Evolutionary conservation across 2,113 vertebrate species (phyloP).

Genomic region (Falco punctatus): DNA sequence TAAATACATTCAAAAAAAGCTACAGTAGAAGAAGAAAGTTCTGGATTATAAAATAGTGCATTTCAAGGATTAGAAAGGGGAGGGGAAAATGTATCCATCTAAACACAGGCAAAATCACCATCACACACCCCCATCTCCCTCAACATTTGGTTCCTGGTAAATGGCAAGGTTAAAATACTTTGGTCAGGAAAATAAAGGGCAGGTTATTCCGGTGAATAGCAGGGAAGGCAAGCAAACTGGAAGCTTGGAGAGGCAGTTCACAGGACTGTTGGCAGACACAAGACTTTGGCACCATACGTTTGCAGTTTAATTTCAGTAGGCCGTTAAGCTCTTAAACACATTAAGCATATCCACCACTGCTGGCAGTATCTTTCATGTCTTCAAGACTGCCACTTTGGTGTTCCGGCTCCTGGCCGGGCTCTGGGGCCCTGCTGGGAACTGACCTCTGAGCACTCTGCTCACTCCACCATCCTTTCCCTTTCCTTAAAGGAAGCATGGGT

Average conservation of each 20-base stretch:
- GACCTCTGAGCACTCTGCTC: too few species aligned
- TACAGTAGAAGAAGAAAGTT: conserved; percentile 28
- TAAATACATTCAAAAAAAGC: conserved; percentile 43
- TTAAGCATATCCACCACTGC: conserved; percentile 50
- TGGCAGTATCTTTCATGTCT: background rate
- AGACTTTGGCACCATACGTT: background rate
- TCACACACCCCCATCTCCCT: background rate
- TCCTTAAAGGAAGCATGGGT: background rate
- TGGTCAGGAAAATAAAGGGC: background rate
- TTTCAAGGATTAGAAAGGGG: background rate
- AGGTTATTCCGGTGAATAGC: background rate
- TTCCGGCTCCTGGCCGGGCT: background rate
- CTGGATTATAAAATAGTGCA: background rate
- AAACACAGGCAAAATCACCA: background rate
- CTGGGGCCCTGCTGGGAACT: background rate
- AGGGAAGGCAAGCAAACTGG: background rate
- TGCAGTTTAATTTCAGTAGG: conserved; percentile 55
- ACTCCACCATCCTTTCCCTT: background rate
- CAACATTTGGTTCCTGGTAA: background rate
- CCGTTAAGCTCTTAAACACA: conserved; percentile 60
- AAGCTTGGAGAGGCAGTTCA: background rate
- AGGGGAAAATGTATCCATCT: background rate
- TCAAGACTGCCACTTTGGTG: background rate
- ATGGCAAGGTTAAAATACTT: background rate
- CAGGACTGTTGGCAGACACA: background rate